Percentiles rank a stretch among this genome's conserved stretches.
These are phyloP conservation scores for Netelia melanura DNA, from an alignment of 2,888 invertebrate genomes.

Conservation along the genomic window DNA sequence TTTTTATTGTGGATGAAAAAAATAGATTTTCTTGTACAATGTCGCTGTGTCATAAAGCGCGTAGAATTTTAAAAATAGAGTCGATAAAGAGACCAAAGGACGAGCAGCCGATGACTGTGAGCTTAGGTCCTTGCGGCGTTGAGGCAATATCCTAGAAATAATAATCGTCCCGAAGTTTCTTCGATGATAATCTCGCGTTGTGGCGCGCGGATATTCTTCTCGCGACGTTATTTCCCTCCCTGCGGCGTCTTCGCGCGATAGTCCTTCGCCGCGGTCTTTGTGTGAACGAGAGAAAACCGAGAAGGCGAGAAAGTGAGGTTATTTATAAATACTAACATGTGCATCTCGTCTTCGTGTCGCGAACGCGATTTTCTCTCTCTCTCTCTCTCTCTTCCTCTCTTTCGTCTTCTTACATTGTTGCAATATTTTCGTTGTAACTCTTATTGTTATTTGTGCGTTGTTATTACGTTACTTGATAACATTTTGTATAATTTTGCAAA, in stretches of 20 bases:
- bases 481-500: no score
- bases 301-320: conserved; percentile 69
- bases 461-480: no score
- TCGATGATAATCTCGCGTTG: conserved; percentile 37
- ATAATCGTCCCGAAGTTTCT: conserved; percentile 7
- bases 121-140: not conserved
- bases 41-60: not conserved
- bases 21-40: no score
- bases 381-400: no score
- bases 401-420: no score
- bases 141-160: conserved; percentile 16
- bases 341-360: conserved; percentile 36
- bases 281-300: conserved; percentile 21
- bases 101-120: conserved; percentile 15
- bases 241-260: conserved; percentile 34
- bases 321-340: conserved; percentile 80
- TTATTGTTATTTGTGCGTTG: no score
- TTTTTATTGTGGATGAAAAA: no score
- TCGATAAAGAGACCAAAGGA: not conserved
- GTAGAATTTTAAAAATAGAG: not conserved
- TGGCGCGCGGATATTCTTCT: not conserved
- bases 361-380: conserved; percentile 69
- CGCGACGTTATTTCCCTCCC: conserved; percentile 10
- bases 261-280: conserved; percentile 46
- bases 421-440: no score